These are phyloP conservation scores for Papilio dardanus DNA, from an alignment of 1,140 invertebrate species.

Conservation along the genomic window DNA sequence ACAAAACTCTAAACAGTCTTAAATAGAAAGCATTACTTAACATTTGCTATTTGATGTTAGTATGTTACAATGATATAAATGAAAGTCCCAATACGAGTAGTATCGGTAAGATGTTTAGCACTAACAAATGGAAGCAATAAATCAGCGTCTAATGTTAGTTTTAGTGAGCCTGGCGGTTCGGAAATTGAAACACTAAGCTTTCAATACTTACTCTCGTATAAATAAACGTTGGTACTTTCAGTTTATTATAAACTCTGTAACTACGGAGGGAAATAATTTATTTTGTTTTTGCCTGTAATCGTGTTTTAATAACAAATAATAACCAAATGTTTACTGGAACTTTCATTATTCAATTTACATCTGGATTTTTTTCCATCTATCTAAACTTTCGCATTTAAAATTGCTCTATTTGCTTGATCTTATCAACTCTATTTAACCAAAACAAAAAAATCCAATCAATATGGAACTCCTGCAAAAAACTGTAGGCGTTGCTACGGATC, in stretches of 20 bases:
- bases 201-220: neutral
- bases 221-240: neutral
- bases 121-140: slow-evolving; percentile 12
- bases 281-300: too few species aligned
- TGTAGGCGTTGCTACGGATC: neutral
- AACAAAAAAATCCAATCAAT: neutral
- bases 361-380: too few species aligned
- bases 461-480: neutral
- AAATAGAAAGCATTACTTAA: neutral
- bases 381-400: too few species aligned
- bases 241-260: neutral
- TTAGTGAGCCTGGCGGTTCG: neutral
- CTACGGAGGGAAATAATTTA: neutral
- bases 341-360: too few species aligned
- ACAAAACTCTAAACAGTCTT: too few species aligned
- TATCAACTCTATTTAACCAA: neutral
- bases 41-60: neutral
- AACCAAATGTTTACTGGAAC: too few species aligned
- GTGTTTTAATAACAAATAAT: too few species aligned
- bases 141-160: slow-evolving; percentile 11
- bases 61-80: neutral
- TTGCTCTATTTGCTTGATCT: too few species aligned
- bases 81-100: neutral
- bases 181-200: slow-evolving; percentile 2
- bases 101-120: neutral